These are phyloP conservation scores for Colinus virginianus DNA, from an alignment of 2,113 vertebrate species.

Conservation along the genomic window DNA sequence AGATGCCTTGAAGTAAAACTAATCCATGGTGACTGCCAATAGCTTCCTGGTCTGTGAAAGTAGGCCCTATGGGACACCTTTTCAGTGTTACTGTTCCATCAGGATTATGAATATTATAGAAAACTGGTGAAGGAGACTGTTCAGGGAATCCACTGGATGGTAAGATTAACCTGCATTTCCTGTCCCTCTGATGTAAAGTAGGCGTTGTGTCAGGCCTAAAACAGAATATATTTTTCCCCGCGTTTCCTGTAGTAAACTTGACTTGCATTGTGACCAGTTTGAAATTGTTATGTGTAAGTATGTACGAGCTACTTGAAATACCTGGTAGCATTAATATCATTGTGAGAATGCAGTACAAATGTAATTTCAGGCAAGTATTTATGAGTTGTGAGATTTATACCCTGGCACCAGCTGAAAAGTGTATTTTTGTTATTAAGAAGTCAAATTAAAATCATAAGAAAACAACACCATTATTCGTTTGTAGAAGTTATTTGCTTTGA, in stretches of 20 bases:
- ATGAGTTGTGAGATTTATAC: conserved; percentile 58
- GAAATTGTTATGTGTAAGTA: not conserved
- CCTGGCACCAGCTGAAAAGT: conserved; percentile 61
- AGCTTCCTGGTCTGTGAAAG: not conserved
- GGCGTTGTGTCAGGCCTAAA: not conserved
- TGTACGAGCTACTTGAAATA: not conserved
- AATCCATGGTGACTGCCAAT: not conserved
- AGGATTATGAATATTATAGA: not conserved
- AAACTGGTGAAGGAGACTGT: not conserved
- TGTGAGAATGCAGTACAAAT: not conserved
- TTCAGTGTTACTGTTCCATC: not conserved
- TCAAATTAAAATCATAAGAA: conserved; percentile 75
- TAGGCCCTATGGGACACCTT: not conserved
- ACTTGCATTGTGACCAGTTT: not conserved
- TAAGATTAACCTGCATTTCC: not conserved
- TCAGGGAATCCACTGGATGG: not conserved
- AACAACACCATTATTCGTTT: conserved; percentile 77
- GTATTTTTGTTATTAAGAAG: conserved; percentile 77
- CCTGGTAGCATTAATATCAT: not conserved
- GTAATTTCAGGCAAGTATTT: not conserved
- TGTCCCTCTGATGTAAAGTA: not conserved
- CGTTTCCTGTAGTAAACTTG: not conserved
- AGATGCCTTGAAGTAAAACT: not conserved
- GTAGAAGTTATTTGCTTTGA: conserved; percentile 82
- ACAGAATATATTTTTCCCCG: not conserved